Evolutionary conservation across 2,888 invertebrate species (phyloP).

Genomic region (Nymphalis c-album): DNA sequence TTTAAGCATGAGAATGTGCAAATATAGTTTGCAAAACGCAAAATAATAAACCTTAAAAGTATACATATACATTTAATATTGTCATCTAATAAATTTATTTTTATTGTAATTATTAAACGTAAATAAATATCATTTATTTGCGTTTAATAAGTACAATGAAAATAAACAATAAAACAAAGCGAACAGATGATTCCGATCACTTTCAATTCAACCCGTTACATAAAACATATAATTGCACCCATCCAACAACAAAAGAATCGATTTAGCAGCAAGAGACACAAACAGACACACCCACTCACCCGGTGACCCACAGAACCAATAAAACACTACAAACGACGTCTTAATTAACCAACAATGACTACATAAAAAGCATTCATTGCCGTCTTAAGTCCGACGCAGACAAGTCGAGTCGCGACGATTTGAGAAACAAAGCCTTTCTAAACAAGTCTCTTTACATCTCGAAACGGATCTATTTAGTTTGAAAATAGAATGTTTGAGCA

Average conservation of each 20-base stretch:
- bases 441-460: conserved; percentile 2
- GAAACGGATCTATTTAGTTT: conserved; percentile 9
- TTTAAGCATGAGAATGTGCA: too few species aligned
- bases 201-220: conserved; percentile 29
- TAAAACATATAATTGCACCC: conserved; percentile 32
- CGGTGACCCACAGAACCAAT: conserved; percentile 64
- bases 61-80: too few species aligned
- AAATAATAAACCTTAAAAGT: too few species aligned
- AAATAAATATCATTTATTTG: too few species aligned
- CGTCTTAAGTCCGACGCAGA: conserved; percentile 33
- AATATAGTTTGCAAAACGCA: too few species aligned
- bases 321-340: conserved; percentile 56
- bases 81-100: too few species aligned
- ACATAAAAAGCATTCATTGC: conserved; percentile 61
- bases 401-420: conserved; percentile 15
- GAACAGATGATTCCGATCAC: conserved; percentile 14
- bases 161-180: conserved; percentile 16
- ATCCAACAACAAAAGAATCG: conserved; percentile 36
- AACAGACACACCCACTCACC: conserved; percentile 61
- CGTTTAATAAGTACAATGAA: not conserved
- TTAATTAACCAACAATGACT: conserved; percentile 70
- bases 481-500: not conserved
- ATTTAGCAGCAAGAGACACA: conserved; percentile 46
- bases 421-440: conserved; percentile 13
- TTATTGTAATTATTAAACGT: too few species aligned